Base-by-base conservation (phyloP, 2,888 invertebrate species). In the Mimumesa dahlbomi region DNA sequence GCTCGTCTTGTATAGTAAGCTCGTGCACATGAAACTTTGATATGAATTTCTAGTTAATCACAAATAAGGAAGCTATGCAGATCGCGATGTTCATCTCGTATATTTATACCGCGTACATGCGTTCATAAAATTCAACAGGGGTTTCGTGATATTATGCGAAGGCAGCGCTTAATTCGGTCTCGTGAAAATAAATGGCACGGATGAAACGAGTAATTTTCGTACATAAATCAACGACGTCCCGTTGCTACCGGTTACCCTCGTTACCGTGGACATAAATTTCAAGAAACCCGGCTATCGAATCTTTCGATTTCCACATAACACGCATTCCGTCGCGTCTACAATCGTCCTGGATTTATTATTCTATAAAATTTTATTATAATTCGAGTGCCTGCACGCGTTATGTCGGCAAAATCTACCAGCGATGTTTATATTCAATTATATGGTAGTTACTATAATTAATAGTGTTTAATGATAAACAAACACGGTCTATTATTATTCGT, bases 341-440 rank as follows among this genome's bases (percentile, higher is more conserved):
- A 21, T 25, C 13, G 19, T 29, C 38, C 16, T 38, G 43, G 64
- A 59, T 64, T 49, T 59, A 59, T 59, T 9, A 38, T 18, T 18
- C 38, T 58, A 64, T 64, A 64, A 65, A 58, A 59, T 50, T 50
- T 59, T 59, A 65, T 52, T 59, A 25, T 25, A 31, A 14, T 7
- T n/a, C 25, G 25, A 25, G 29, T 4, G 13, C 56, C 38, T n/a
- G 3, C 9, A n/a, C 22, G 9, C 34, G 56, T 36, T 21, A 7
- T 25, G 7, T 25, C 25, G 25, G 7, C 25, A 25, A 7, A 25
- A 25, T 25, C 25, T 7, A 7, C 4, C 25, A 25, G 3, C 25
- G 25, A 3, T 25, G 7, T 25, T 7, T 25, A 3, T 25, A 25
- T 25, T 25, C 7, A 3, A 7, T 7, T 7, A 25, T 5, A 25